Percentiles rank a stretch among this genome's conserved stretches.
Evolutionary conservation across 2,113 vertebrate species (phyloP).

Genomic region (Chauna torquata): DNA sequence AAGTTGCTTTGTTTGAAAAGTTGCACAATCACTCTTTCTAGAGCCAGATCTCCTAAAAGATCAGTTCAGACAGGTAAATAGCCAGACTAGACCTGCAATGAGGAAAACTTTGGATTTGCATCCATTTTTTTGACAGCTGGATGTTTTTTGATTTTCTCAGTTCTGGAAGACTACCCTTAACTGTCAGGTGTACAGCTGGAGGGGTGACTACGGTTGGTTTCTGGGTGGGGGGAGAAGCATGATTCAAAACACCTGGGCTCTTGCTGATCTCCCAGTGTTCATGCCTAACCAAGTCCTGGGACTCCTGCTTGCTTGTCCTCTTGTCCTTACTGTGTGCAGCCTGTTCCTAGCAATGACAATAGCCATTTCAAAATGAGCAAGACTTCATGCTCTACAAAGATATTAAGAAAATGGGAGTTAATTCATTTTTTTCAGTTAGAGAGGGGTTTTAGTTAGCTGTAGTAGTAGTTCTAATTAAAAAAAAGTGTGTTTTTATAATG

Average conservation of each 20-base stretch:
- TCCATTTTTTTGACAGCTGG: not conserved
- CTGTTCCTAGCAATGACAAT: not conserved
- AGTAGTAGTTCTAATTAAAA: not conserved
- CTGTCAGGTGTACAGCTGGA: not conserved
- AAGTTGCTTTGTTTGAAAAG: not conserved
- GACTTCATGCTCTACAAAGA: not conserved
- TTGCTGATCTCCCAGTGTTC: not conserved
- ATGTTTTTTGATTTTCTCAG: not conserved
- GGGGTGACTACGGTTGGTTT: not conserved
- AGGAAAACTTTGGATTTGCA: not conserved
- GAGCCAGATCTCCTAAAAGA: not conserved
- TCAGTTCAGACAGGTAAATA: not conserved
- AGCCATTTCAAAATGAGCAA: not conserved
- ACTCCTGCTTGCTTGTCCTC: not conserved
- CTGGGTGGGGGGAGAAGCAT: not conserved
- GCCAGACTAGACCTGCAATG: not conserved
- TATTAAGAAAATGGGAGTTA: not conserved
- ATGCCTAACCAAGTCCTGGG: not conserved
- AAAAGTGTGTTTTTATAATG: not conserved
- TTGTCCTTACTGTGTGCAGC: not conserved
- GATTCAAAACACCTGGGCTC: not conserved
- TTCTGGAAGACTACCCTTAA: not conserved
- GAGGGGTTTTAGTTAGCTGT: not conserved
- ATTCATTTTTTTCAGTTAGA: not conserved
- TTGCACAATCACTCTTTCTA: not conserved